Percentiles rank a stretch among this genome's conserved stretches.
Evolutionary conservation across 2,888 invertebrate species (phyloP).

Genomic region (Helobdella robusta): DNA sequence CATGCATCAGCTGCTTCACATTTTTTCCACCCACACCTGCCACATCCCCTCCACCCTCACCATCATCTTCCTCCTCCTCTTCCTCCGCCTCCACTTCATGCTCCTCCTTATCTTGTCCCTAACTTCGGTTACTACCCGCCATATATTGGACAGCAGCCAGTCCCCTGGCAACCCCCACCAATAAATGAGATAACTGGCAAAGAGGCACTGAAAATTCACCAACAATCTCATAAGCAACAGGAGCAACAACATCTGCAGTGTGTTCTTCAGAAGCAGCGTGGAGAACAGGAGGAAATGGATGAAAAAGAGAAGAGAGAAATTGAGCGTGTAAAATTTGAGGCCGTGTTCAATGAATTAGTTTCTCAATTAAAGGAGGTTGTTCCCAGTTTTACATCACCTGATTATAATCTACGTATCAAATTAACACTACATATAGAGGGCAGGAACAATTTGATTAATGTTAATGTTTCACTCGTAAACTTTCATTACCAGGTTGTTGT

Average conservation of each 20-base stretch:
- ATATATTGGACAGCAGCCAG: too few relatives aligned
- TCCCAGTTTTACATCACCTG: too few relatives aligned
- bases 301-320: not conserved
- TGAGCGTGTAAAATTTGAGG: conserved; percentile 3
- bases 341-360: conserved; percentile 10
- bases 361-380: conserved; percentile 11
- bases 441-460: not conserved
- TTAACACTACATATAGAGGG: too few relatives aligned
- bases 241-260: too few relatives aligned
- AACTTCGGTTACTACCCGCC: too few relatives aligned
- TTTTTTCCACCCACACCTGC: conserved; percentile 6
- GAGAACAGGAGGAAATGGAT: not conserved
- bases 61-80: not conserved
- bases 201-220: too few relatives aligned
- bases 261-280: too few relatives aligned
- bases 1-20: not conserved
- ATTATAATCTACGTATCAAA: too few relatives aligned
- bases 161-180: not conserved
- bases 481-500: conserved; percentile 1
- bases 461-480: not conserved
- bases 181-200: not conserved
- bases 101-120: not conserved
- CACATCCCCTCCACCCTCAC: not conserved
- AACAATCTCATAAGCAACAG: too few relatives aligned
- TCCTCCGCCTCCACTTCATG: not conserved